Base-by-base conservation (phyloP, 2,888 invertebrate genomes). In the Lamellibrachia columna region DNA sequence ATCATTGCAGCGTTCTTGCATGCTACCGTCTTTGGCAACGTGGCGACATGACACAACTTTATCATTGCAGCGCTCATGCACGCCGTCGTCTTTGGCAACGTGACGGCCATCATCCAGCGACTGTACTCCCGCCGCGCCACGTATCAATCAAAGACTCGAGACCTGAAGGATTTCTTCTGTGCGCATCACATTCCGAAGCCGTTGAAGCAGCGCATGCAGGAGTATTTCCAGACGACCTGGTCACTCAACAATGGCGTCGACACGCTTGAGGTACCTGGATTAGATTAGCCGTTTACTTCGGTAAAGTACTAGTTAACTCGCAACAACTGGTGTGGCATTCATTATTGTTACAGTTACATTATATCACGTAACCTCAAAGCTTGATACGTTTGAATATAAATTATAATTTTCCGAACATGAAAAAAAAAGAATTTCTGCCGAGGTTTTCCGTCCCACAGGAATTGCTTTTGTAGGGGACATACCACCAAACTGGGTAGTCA, bases 211-310 rank as follows among this genome's bases (percentile, higher is more conserved):
- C 97, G 99, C 94, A 99, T 99, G 98, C 98, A 99, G 96, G 99
- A 99, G 96, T 99, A 99, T 97, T 99, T 99, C 96, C 99, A 99
- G 97, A 99, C 99, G 22, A 99, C 98, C 97, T 99, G 99, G 99
- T 99, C 99, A 15, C 97, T 99, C 93, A 99, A 99, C 97, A 99
- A 99, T 96, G 99, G 99, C 93, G 99, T 99, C 95, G 99, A 99
- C 96, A 98, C 98, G 95, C 98, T 98, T 96, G 99, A 99, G 98
- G 75, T 75, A 75, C 4, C 60, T 60, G 22, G 75, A 15, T 11
- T 22, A 75, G 75, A 40, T 40, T 40, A 40, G 40, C 40, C 40
- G 40, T 40, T 40, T 40, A 1, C 40, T 40, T 40, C 40, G 40
- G 40, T 40, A 40, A 40, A 40, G 40, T 40, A 40, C 40, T 40